Evolutionary conservation across 2,113 vertebrate genomes (phyloP).

Genomic region (Probosciger aterrimus): DNA sequence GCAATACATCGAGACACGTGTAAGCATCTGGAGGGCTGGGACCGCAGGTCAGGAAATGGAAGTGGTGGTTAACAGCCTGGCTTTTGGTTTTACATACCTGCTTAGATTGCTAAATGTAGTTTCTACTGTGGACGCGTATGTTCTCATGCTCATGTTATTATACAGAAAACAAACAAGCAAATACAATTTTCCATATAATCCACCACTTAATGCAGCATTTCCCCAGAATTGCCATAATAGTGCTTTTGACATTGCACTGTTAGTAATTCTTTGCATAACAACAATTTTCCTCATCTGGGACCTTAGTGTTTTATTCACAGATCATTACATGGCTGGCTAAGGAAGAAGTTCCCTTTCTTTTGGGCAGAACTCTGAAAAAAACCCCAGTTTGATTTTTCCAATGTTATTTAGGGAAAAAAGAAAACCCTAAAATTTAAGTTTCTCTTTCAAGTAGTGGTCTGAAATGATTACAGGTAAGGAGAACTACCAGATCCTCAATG

Average conservation of each 20-base stretch:
- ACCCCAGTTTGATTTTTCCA: background rate
- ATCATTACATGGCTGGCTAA: slow-evolving; percentile 47
- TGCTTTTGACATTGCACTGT: slow-evolving; percentile 53
- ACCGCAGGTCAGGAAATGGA: background rate
- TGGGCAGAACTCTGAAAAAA: slow-evolving; percentile 45
- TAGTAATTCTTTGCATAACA: slow-evolving; percentile 64
- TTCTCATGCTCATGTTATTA: slow-evolving; percentile 35
- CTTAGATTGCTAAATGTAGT: background rate
- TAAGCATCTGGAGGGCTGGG: background rate
- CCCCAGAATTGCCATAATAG: slow-evolving; percentile 54
- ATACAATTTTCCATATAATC: slow-evolving; percentile 24
- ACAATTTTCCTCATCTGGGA: slow-evolving; percentile 37
- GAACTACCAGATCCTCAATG: slow-evolving; percentile 57
- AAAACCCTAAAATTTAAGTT: slow-evolving; percentile 45
- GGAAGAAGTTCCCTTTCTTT: slow-evolving; percentile 45
- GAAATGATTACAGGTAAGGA: slow-evolving; percentile 62
- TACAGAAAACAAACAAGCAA: slow-evolving; percentile 29
- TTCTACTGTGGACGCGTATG: background rate
- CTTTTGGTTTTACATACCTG: slow-evolving; percentile 63
- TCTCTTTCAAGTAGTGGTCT: slow-evolving; percentile 72
- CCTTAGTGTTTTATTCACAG: slow-evolving; percentile 64
- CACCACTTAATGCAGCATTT: slow-evolving; percentile 53
- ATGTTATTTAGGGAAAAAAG: slow-evolving; percentile 47
- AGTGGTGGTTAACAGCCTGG: slow-evolving; percentile 61
- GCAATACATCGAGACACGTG: background rate